Base-by-base conservation (phyloP, 2,797 vertebrate species). In the Chelmon rostratus region DNA sequence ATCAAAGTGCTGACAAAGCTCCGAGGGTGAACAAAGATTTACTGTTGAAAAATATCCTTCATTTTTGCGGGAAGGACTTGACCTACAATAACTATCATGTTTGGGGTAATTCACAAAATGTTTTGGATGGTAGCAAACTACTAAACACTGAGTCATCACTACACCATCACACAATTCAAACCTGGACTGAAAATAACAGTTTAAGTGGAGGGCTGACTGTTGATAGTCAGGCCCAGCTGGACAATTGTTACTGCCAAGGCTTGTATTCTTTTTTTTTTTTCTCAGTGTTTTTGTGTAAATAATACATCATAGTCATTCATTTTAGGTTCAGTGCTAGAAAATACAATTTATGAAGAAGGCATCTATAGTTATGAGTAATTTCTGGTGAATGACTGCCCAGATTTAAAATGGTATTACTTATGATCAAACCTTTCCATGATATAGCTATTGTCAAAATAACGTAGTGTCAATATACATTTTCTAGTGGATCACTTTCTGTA, bases 401-500 rank as follows among this genome's bases (percentile, higher is more conserved):
- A 56, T 68, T 42, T 12, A 59, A 46, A 47, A 31, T 8, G 0
- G 8, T 18, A 18, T 57, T 31, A 35, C 38, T n/a, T 0, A 11
- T 71, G 28, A 38, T 25, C 37, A n/a, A 8, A 2, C 13, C 8
- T 50, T 6, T 31, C n/a, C 35, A 3, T 47, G 18, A 62, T 42
- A 23, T 1, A 35, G 8, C 28, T 33, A 15, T 35, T 38, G 8
- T 40, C 47, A 56, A 19, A n/a, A n/a, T 35, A 42, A 44, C n/a
- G 8, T 25, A 18, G 6, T 21, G 13, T 25, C 8, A 9, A 12
- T 38, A 5, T 21, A 28, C 18, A 49, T 12, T 61, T 63, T 66
- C 15, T 56, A 71, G 16, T 58, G 58, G 63, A 64, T 40, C 37
- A 28, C 63, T 72, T 44, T n/a, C 16, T 38, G 11, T 64, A 52